Evolutionary conservation across 2,797 vertebrate genomes (phyloP).

Genomic region (Malacoctenus gilli): DNA sequence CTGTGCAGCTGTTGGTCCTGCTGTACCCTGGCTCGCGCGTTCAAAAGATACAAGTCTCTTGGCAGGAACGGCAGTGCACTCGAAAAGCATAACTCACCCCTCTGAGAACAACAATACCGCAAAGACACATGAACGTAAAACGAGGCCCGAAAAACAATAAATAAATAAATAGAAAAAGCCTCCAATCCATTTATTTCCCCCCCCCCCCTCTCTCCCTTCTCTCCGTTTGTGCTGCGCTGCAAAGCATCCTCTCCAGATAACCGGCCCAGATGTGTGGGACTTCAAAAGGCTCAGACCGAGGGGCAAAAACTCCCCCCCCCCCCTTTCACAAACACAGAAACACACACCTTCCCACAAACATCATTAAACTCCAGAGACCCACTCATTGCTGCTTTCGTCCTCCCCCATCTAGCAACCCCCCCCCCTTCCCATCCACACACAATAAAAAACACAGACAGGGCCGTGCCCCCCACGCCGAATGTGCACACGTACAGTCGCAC

Average conservation of each 20-base stretch:
- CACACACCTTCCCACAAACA: slow-evolving; percentile 78
- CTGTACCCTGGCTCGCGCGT: slow-evolving; percentile 33
- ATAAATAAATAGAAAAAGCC: slow-evolving; percentile 21
- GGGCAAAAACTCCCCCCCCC: slow-evolving; percentile 58
- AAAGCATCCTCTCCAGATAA: slow-evolving; percentile 73
- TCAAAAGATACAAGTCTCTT: slow-evolving; percentile 29
- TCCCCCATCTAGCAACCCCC: slow-evolving; percentile 34
- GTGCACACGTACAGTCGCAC: slow-evolving; percentile 47
- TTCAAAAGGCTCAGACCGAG: slow-evolving; percentile 73
- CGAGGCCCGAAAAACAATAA: slow-evolving; percentile 41
- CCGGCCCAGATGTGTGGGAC: slow-evolving; percentile 76
- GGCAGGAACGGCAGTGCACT: slow-evolving; percentile 24
- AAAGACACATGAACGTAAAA: slow-evolving; percentile 49
- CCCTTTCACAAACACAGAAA: slow-evolving; percentile 63
- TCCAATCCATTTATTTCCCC: slow-evolving; percentile 3
- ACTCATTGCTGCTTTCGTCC: slow-evolving; percentile 66
- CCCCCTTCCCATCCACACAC: slow-evolving; percentile 56
- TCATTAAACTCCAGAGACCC: slow-evolving; percentile 78
- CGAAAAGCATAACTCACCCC: slow-evolving; percentile 32
- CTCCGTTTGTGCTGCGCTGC: slow-evolving; percentile 39
- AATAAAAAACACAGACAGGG: slow-evolving; percentile 77
- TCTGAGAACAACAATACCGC: slow-evolving; percentile 35
- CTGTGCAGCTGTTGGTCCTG: slow-evolving; percentile 67
- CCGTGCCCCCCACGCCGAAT: slow-evolving; percentile 71
- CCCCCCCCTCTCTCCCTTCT: slow-evolving; percentile 12